Conservation (phyloP, 2,113 vertebrate species). For the Callipepla squamata region DNA sequence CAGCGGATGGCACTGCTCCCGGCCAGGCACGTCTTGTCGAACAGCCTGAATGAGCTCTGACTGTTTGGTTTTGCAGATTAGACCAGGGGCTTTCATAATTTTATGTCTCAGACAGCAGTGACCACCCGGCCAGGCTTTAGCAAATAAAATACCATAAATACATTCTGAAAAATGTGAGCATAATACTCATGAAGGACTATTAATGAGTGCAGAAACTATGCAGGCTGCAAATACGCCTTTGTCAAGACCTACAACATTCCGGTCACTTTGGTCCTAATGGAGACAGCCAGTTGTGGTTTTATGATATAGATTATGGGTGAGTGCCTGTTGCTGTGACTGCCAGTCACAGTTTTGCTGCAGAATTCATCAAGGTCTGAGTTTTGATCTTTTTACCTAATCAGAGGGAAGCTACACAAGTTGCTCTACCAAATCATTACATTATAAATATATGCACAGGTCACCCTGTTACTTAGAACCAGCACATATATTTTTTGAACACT, state of each 20-base stretch:
- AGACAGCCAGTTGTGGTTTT: slow-evolving; percentile 18
- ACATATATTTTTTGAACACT: background rate
- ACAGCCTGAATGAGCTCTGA: background rate
- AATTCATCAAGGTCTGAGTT: background rate
- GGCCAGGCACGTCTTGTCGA: rapidly evolving
- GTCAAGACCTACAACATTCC: slow-evolving; percentile 53
- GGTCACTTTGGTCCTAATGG: slow-evolving; percentile 23
- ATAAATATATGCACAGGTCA: background rate
- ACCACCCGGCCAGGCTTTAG: slow-evolving; percentile 33
- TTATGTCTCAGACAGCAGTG: slow-evolving; percentile 20
- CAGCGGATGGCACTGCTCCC: background rate
- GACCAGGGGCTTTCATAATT: background rate
- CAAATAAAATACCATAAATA: slow-evolving; percentile 67
- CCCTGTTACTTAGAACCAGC: background rate
- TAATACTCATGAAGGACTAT: slow-evolving; percentile 61
- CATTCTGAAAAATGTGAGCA: slow-evolving; percentile 63
- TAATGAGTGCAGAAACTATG: slow-evolving; percentile 61
- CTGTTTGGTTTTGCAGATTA: background rate
- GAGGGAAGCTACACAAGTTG: background rate
- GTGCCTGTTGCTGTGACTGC: background rate
- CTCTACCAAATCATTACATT: background rate
- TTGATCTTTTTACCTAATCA: background rate
- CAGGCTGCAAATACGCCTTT: slow-evolving; percentile 58
- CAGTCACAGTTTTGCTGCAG: background rate
- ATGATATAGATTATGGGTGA: background rate